Evolutionary conservation across 2,888 invertebrate genomes (phyloP).

Genomic region (Oxyteleia sp.): DNA sequence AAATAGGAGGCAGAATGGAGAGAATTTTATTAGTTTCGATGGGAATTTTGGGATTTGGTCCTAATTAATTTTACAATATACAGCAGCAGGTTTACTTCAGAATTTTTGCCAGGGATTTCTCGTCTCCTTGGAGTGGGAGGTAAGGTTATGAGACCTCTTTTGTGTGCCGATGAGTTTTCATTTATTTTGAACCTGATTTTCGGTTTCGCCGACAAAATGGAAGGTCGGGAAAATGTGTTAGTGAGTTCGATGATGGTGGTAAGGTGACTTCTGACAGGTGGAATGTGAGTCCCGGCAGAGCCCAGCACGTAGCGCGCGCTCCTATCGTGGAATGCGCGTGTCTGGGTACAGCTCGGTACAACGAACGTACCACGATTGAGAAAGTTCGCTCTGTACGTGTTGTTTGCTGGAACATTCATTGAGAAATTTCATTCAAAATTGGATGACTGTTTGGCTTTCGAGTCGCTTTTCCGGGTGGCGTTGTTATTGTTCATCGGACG

Average conservation of each 20-base stretch:
- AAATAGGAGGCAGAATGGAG: no score
- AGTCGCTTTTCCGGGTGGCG: neutral
- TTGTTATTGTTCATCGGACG: conserved; percentile 2
- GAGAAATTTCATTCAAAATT: conserved; percentile 59
- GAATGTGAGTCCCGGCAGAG: conserved; percentile 78
- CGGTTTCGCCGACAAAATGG: neutral
- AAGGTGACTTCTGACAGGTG: conserved; percentile 82
- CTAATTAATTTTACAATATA: no score
- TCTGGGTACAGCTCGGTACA: conserved; percentile 61
- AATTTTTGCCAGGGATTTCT: neutral
- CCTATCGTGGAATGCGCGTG: conserved; percentile 80
- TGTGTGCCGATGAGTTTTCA: neutral
- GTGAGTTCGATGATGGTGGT: conserved; percentile 53
- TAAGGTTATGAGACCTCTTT: neutral
- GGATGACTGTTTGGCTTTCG: conserved; percentile 20
- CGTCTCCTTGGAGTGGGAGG: neutral
- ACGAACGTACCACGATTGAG: conserved; percentile 63
- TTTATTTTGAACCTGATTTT: neutral
- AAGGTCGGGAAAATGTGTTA: conserved; percentile 28
- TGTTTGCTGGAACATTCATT: conserved; percentile 57
- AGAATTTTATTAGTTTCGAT: no score
- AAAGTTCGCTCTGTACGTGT: conserved; percentile 65
- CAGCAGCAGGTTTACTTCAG: no score
- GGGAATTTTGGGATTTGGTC: no score
- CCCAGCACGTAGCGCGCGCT: conserved; percentile 73